Evolutionary conservation across 2,113 vertebrate genomes (phyloP).

Genomic region (Noctilio leporinus): DNA sequence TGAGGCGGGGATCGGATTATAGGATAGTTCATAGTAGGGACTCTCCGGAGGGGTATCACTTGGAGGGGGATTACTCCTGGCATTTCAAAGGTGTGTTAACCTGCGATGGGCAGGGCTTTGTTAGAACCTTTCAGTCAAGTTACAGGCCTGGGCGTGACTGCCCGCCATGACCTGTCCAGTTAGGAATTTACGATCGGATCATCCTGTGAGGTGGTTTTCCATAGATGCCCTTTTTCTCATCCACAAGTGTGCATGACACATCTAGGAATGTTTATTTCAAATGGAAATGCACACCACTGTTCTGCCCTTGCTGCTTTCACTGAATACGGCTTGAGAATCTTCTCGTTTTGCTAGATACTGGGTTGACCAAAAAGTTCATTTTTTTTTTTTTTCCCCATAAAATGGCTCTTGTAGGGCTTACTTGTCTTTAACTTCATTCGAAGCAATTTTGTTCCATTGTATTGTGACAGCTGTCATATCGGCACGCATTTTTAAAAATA

Average conservation of each 20-base stretch:
- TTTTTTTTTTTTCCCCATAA: too few relatives aligned
- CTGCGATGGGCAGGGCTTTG: not conserved
- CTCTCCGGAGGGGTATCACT: not conserved
- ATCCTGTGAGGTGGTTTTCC: not conserved
- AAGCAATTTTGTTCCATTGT: too few relatives aligned
- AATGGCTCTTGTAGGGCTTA: too few relatives aligned
- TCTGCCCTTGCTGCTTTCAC: not conserved
- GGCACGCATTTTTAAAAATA: too few relatives aligned
- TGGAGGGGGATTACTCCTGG: not conserved
- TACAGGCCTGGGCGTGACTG: not conserved
- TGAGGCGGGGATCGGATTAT: not conserved
- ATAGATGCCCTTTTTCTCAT: too few relatives aligned
- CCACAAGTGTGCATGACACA: not conserved
- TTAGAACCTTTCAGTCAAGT: too few relatives aligned
- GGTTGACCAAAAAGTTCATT: too few relatives aligned
- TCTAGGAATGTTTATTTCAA: not conserved
- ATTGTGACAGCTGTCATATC: too few relatives aligned
- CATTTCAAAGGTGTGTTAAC: not conserved
- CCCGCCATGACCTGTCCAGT: not conserved
- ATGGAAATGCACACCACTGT: too few relatives aligned
- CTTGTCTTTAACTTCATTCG: too few relatives aligned
- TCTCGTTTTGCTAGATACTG: not conserved
- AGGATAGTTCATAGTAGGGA: not conserved
- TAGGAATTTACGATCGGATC: not conserved
- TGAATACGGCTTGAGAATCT: not conserved